These are phyloP conservation scores for Saccostrea glomerata DNA, from an alignment of 1,140 invertebrate genomes.

Conservation along the genomic window DNA sequence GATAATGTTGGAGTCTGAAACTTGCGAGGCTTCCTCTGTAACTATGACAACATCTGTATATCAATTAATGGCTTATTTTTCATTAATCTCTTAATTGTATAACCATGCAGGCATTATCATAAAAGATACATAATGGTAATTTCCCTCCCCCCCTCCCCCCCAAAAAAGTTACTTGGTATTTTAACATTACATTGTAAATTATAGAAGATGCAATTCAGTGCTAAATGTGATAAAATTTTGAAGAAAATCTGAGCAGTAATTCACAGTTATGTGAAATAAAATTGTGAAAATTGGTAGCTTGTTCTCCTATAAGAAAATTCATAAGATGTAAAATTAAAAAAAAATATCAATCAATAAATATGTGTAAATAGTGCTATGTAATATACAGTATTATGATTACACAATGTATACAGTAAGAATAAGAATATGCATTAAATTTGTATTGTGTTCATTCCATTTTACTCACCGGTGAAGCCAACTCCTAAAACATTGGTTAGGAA, in stretches of 20 bases:
- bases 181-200: not conserved
- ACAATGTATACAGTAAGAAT: not conserved
- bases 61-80: not conserved
- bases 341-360: not conserved
- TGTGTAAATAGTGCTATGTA: not conserved
- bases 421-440: not conserved
- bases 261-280: not conserved
- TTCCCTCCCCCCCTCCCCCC: no score
- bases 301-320: not conserved
- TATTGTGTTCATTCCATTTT: slow-evolving; percentile 6
- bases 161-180: no score
- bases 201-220: not conserved
- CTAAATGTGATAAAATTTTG: not conserved
- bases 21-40: not conserved
- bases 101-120: no score
- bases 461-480: not conserved
- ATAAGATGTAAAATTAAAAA: not conserved
- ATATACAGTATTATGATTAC: not conserved
- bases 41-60: not conserved
- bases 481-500: slow-evolving; percentile 22
- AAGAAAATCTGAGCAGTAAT: not conserved
- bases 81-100: no score
- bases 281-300: not conserved
- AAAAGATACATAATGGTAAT: no score
- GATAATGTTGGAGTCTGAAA: slow-evolving; percentile 10